Evolutionary conservation across 2,113 vertebrate species (phyloP), one percentile per base, ranked within the genome.

Genomic region (human): DNA sequence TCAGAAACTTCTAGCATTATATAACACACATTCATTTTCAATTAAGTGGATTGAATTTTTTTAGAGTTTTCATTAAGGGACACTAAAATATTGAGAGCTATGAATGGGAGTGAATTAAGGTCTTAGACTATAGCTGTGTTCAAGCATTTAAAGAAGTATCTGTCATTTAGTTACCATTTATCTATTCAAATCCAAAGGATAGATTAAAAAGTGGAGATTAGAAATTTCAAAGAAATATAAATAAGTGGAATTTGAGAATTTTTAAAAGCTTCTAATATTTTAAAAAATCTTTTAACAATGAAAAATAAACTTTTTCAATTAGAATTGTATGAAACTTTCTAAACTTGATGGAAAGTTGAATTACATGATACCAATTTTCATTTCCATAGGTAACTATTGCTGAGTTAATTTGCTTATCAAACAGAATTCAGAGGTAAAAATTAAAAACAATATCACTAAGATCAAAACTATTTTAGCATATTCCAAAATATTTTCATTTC

Each of bases 11-110:
- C 30, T 78, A 70, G 1, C 40, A 27, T 52, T 83, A 45, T 25
- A 92, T 73, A 86, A 83, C 6, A 18, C 1, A 86, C 72, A 66
- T 57, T 73, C 68, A 84, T 52, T 89, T 97, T 89, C 76, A 90
- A 80, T 43, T 84, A 52, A 61, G 5, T 72, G 2, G 11, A 87
- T 52, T 38, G 11, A 0, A 38, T 89, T 18, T 30, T 52, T n/a
- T 13, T 43, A n/a, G 50, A 88, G n/a, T 2, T 61, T 94, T 92
- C 40, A 45, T 14, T 50, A 12, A 66, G n/a, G 38, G 17, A 75
- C 83, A 87, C 10, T 80, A 55, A 70, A 96, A 79, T 61, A 22
- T 20, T 68, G n/a, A 48, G 17, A 73, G 13, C 43, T 79, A n/a
- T 10, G 30, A 55, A 45, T 80, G 7, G 35, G 70, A 88, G 64